Conservation (phyloP, 2,113 vertebrate genomes). For the Peromyscus maniculatus region DNA sequence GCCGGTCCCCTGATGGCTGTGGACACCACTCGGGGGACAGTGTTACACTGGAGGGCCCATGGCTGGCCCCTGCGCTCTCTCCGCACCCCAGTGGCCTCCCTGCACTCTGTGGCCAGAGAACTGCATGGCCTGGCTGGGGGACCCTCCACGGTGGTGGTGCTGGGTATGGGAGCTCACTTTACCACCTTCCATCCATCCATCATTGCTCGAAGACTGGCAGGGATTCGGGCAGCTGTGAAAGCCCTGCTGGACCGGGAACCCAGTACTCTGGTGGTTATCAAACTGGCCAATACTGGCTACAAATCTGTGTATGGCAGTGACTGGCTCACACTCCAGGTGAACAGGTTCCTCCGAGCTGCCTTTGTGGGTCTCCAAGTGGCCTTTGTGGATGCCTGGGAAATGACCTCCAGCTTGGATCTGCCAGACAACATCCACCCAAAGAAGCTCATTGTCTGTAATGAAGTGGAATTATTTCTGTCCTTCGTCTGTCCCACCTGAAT, state of each 20-base stretch:
- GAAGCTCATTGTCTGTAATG: constrained; percentile 45
- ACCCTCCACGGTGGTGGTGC: constrained; percentile 65
- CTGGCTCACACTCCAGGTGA: constrained; percentile 76
- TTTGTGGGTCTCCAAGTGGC: constrained; percentile 70
- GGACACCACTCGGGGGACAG: constrained; percentile 33
- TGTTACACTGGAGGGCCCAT: constrained; percentile 67
- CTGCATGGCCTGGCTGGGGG: constrained; percentile 64
- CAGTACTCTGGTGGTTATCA: constrained; percentile 70
- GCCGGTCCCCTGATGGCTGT: constrained; percentile 65
- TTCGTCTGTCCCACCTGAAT: constrained; percentile 71
- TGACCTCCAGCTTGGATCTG: constrained; percentile 72
- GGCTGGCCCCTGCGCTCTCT: constrained; percentile 56
- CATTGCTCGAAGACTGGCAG: constrained; percentile 43
- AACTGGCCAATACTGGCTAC: constrained; percentile 78
- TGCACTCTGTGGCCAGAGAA: constrained; percentile 69
- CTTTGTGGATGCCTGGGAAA: constrained; percentile 79
- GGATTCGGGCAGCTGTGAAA: constrained; percentile 58
- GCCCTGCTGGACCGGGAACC: constrained; percentile 68
- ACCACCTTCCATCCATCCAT: constrained; percentile 68
- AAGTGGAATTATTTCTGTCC: constrained; percentile 69
- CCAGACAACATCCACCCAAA: constrained; percentile 64
- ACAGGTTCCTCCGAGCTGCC: constrained; percentile 72
- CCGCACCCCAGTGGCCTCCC: constrained; percentile 49
- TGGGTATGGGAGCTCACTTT: constrained; percentile 73
- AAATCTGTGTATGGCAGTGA: constrained; percentile 68